phyloP scores from a whole-genome alignment of 2,113 vertebrate species.

The Eptesicus fuscus region DNA sequence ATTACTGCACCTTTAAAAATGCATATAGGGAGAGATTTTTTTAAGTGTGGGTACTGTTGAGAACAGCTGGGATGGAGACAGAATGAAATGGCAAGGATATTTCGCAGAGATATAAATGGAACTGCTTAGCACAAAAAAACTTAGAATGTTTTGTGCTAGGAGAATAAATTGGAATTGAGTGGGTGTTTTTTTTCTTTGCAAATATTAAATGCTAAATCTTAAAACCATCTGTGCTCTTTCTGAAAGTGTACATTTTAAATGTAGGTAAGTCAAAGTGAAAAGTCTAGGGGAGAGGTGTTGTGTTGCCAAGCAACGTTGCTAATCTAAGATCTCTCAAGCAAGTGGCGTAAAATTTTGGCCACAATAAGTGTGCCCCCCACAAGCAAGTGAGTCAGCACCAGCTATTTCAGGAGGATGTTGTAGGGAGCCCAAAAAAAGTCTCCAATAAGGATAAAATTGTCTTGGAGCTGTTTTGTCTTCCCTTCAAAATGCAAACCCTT shows the following conservation, averaged over 20 bases:
- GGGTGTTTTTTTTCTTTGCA: slow-evolving; percentile 13
- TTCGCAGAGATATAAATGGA: slow-evolving; percentile 33
- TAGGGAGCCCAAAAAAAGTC: neutral
- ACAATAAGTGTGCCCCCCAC: neutral
- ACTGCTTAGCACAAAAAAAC: neutral
- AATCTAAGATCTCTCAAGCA: slow-evolving; percentile 25
- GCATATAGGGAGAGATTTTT: neutral
- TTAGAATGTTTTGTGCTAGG: slow-evolving; percentile 28
- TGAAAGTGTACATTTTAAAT: slow-evolving; percentile 48
- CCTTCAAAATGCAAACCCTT: slow-evolving; percentile 15
- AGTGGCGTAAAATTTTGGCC: slow-evolving; percentile 24
- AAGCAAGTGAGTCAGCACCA: slow-evolving; percentile 53
- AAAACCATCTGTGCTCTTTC: slow-evolving; percentile 55
- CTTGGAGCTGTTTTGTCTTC: neutral
- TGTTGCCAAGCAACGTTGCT: slow-evolving; percentile 27
- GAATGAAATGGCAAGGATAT: slow-evolving; percentile 14
- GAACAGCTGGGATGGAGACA: slow-evolving; percentile 44
- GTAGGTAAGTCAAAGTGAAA: slow-evolving; percentile 37
- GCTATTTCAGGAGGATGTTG: slow-evolving; percentile 47
- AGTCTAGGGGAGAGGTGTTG: neutral
- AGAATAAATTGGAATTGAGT: slow-evolving; percentile 31
- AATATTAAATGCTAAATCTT: slow-evolving; percentile 47
- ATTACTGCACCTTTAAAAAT: neutral
- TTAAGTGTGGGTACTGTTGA: slow-evolving; percentile 4
- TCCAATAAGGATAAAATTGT: neutral